Percentiles rank a stretch among this genome's conserved stretches.
Evolutionary conservation across 2,113 vertebrate species (phyloP).

Genomic region (Eira barbara): DNA sequence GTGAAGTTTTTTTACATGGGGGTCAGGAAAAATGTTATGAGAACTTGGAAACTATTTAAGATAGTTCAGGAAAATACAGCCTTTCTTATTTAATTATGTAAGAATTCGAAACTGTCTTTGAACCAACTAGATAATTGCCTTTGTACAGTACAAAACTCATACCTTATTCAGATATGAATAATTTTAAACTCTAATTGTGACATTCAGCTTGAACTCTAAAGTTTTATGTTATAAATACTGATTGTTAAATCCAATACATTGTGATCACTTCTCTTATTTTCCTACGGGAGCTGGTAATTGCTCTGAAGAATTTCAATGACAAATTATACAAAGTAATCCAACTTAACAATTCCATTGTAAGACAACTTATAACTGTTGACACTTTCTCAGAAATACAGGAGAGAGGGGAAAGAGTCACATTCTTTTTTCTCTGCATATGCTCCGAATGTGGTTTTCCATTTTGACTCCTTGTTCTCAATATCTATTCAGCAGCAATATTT

Average conservation of each 20-base stretch:
- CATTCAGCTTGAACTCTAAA: slow-evolving; percentile 9
- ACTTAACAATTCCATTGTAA: background rate
- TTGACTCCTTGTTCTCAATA: background rate
- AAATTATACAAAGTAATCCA: background rate
- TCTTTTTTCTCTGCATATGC: background rate
- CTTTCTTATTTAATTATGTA: background rate
- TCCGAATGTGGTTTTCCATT: background rate
- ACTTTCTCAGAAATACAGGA: background rate
- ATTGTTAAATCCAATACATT: background rate
- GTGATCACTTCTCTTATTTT: background rate
- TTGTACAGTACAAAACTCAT: background rate
- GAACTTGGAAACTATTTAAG: background rate
- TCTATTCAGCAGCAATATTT: background rate
- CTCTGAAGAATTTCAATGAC: background rate
- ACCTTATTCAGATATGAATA: slow-evolving; percentile 28
- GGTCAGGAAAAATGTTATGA: background rate
- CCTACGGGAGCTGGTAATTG: background rate
- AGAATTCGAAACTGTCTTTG: background rate
- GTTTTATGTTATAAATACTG: background rate
- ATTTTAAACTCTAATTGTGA: slow-evolving; percentile 21
- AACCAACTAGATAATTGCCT: background rate
- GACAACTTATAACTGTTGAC: background rate
- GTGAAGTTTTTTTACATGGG: background rate
- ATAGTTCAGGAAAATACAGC: background rate
- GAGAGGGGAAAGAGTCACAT: background rate